phyloP scores from a whole-genome alignment of 2,888 invertebrate species.

The Morinoia aosen region DNA sequence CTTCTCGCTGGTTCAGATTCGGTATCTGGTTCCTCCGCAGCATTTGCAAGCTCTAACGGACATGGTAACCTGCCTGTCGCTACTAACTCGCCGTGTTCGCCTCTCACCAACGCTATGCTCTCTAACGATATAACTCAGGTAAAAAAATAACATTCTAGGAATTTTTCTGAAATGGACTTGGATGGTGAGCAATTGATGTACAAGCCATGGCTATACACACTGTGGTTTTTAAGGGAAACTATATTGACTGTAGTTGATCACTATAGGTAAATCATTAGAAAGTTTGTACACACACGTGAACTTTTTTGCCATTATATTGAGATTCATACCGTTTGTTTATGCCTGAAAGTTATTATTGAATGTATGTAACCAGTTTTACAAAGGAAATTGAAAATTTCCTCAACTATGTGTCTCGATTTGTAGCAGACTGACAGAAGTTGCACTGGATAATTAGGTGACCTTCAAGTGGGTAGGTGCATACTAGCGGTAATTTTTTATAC shows the following conservation, averaged over 20 bases:
- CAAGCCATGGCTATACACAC: not conserved
- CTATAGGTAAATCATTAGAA: not conserved
- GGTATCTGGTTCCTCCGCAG: not conserved
- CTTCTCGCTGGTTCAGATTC: not conserved
- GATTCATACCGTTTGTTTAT: no score
- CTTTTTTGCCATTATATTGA: no score
- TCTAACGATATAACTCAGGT: conserved; percentile 42
- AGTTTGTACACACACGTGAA: no score
- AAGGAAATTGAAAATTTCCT: no score
- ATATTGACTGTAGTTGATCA: not conserved
- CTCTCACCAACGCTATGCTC: conserved; percentile 48
- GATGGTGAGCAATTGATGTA: not conserved
- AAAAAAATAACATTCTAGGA: not conserved
- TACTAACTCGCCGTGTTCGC: conserved; percentile 34
- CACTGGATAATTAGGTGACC: no score
- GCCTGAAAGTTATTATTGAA: no score
- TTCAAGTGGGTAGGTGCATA: no score
- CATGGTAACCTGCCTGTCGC: not conserved
- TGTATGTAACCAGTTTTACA: no score
- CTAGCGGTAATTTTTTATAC: no score
- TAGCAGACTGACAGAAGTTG: no score
- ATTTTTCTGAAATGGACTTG: not conserved
- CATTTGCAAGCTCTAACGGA: not conserved
- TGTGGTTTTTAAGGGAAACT: no score
- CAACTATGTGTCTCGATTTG: no score